Percentiles rank a stretch among this genome's conserved stretches.
Evolutionary conservation across 92 coral and sea anemone genomes (phyloP).

Genomic region (Epizoanthus rinbou): DNA sequence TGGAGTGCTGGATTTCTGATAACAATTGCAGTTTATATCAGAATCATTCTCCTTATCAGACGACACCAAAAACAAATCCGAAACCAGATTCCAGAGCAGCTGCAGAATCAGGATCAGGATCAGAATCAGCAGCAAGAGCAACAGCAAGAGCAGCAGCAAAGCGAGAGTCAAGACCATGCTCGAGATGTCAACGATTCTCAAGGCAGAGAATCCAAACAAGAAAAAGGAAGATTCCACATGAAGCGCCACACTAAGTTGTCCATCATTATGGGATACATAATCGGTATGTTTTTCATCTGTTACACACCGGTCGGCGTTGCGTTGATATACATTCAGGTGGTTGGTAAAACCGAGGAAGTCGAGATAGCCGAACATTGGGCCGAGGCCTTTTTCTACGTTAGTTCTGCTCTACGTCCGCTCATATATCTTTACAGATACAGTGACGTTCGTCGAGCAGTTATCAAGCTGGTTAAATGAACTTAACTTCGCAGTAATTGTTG

Average conservation of each 20-base stretch:
- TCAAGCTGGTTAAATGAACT: too few species aligned
- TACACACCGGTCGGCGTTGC: slow-evolving; percentile 1
- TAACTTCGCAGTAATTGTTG: too few species aligned
- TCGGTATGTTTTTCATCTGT: background rate
- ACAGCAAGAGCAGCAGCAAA: too few species aligned
- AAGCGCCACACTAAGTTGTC: background rate
- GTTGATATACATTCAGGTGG: background rate
- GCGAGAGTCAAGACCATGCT: too few species aligned
- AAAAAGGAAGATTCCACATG: too few species aligned
- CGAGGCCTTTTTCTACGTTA: background rate
- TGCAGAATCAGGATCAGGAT: too few species aligned
- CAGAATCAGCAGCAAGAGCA: too few species aligned
- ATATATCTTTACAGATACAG: background rate
- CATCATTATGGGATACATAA: background rate
- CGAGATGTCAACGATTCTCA: too few species aligned
- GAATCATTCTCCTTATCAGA: slow-evolving; percentile 6
- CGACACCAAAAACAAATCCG: slow-evolving; percentile 2
- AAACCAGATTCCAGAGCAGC: too few species aligned
- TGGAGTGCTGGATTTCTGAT: background rate
- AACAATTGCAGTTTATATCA: background rate
- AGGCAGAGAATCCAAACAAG: too few species aligned
- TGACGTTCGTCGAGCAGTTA: too few species aligned
- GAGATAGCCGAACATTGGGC: background rate
- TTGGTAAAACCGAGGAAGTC: background rate
- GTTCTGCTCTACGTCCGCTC: slow-evolving; percentile 25